These are phyloP conservation scores for Diplolepis rosae DNA, from an alignment of 2,888 invertebrate species.

Conservation along the genomic window DNA sequence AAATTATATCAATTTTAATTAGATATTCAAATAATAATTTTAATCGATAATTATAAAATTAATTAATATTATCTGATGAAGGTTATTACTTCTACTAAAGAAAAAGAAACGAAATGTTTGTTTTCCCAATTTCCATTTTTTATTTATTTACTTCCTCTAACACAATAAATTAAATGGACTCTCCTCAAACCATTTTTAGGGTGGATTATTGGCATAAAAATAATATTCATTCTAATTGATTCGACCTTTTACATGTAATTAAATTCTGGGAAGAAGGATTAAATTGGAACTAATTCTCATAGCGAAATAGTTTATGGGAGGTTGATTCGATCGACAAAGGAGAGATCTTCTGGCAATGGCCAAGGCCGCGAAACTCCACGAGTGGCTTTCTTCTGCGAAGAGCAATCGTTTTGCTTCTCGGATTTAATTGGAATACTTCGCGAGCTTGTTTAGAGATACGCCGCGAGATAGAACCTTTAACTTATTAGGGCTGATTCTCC, in stretches of 20 bases:
- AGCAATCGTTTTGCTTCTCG: slow-evolving; percentile 43
- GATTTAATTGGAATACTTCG: slow-evolving; percentile 46
- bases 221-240: not conserved
- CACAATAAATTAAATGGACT: not conserved
- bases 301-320: slow-evolving; percentile 12
- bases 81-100: no score
- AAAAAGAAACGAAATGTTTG: no score
- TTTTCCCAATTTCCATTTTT: no score
- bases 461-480: slow-evolving; percentile 49
- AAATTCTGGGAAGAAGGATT: not conserved
- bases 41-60: no score
- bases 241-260: not conserved
- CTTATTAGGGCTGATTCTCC: slow-evolving; percentile 50
- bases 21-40: no score
- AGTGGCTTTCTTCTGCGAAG: slow-evolving; percentile 38
- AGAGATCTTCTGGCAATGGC: slow-evolving; percentile 1
- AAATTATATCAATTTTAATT: not conserved
- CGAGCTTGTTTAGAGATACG: slow-evolving; percentile 49
- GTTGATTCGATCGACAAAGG: slow-evolving; percentile 26
- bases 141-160: no score
- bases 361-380: slow-evolving; percentile 13
- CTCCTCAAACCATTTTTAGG: not conserved
- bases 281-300: slow-evolving; percentile 13
- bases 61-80: no score
- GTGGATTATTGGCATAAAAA: not conserved